Base-by-base conservation (phyloP, 2,113 vertebrate genomes). In the Spea multiplicata region DNA sequence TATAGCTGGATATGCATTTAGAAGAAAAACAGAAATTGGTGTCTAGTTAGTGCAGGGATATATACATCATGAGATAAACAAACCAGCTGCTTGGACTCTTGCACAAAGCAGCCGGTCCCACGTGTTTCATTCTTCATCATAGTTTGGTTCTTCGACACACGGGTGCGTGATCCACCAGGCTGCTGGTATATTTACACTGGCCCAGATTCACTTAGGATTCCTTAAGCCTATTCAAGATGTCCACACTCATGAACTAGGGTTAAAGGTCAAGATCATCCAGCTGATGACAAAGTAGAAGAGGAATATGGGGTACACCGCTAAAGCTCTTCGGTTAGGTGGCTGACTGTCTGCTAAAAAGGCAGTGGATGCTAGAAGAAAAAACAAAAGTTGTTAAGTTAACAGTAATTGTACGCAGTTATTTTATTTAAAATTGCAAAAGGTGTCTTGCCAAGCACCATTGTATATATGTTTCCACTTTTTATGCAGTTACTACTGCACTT, bases 231-330 rank as follows among this genome's bases (percentile, higher is more conserved):
- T 3, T 16, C 3, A 3, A 53, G 8, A 64, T 52, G 17, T 17
- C 16, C 17, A 14, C 16, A 13, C 5, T 66, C n/a, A 45, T 8
- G 9, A 62, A 70, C 75, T 57, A 9, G 62, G 16, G 64, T 73
- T 89, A 14, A 93, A 99, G 62, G 97, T 98, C 83, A 98, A 92
- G 81, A 99, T 92, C 93, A 98, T 98, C 96, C 97, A 99, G 66
- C 95, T 94, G 83, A 99, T 98, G 55, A 99, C 95, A 0, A 99
- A 99, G 87, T 99, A 99, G 89, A 98, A 99, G 66, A 98, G 94
- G 88, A 97, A 98, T 81, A 99, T 94, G 5, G 97, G 97, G 83
- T 98, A 99, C 49, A 99, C 94, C 0, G 94, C 96, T 0, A 98
- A 93, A 0, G 94, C 95, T 83, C 95, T 98, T 81, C 96, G 95